phyloP scores from a whole-genome alignment of 2,888 invertebrate species.

The Iselma pallidipennis region DNA sequence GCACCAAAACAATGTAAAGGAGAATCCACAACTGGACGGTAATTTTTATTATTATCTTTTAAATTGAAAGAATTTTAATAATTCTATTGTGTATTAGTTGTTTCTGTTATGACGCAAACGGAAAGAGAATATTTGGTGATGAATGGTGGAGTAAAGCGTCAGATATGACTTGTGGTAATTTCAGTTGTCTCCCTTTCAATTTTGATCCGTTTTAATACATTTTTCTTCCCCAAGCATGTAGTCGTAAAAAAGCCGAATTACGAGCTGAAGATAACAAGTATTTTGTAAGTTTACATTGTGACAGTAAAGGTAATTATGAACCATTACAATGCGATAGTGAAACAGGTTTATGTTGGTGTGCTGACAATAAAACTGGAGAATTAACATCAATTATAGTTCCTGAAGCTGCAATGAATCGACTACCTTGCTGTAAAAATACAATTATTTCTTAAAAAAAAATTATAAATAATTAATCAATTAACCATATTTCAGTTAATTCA shows the following conservation, averaged over 20 bases:
- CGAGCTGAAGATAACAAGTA: conserved; percentile 52
- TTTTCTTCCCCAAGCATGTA: conserved; percentile 60
- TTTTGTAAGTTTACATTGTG: conserved; percentile 67
- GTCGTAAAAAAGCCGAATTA: conserved; percentile 62
- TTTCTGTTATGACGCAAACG: conserved; percentile 65
- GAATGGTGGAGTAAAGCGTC: conserved; percentile 62
- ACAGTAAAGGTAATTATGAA: conserved; percentile 68
- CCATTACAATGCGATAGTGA: conserved; percentile 66
- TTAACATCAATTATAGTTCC: conserved; percentile 62
- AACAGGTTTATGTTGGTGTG: conserved; percentile 71
- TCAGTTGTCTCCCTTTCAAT: background rate
- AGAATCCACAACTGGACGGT: conserved; percentile 58
- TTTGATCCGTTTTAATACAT: background rate
- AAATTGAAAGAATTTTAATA: conserved; percentile 34
- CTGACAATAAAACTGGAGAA: conserved; percentile 63
- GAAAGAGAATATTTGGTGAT: conserved; percentile 69
- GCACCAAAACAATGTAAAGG: conserved; percentile 71
- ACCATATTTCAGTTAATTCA: conserved; percentile 56
- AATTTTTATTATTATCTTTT: conserved; percentile 20
- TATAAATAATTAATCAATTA: no score
- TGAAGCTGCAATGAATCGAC: conserved; percentile 60
- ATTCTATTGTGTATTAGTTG: conserved; percentile 58
- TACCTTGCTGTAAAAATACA: conserved; percentile 68
- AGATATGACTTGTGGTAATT: conserved; percentile 68
- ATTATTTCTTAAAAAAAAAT: conserved; percentile 6